Evolutionary conservation across 2,113 vertebrate genomes (phyloP), one percentile per base, ranked within the genome.

Genomic region (Saccopteryx leptura): DNA sequence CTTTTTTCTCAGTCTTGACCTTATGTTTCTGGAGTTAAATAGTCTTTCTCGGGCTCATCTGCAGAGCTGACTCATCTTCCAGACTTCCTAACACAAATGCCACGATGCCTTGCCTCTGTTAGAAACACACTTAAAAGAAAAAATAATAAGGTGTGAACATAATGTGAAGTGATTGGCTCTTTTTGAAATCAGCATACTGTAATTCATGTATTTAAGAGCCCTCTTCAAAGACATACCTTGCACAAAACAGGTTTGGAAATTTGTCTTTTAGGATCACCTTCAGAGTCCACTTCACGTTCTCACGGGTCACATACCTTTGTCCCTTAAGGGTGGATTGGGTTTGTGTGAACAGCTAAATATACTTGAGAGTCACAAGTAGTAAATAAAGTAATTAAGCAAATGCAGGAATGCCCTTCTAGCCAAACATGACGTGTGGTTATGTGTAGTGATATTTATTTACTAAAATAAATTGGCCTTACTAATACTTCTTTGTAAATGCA

Each of bases 401-500:
- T 1, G 4, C 66, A 46, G 13, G 50, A 68, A 89, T 79, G 63
- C 2, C 46, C 23, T 92, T 92, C 52, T 63, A 21, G 69, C 28
- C 58, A 48, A 80, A 88, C 17, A 46, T 39, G 26, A 19, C 23
- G 3, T 19, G 12, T 69, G 23, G 74, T 48, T 78, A 17, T 71
- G 9, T 26, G 56, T 2, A 23, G 39, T 19, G 12, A 88, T 63
- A 56, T 66, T 88, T 93, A 68, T 88, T 94, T 96, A 78, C 28
- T 91, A 56, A 85, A 66, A 63, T 88, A 84, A 94, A 91, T 54
- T 76, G 48, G 13, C 78, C 88, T 31, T 93, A 48, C 72, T 78
- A 56, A 54, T 4, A 75, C 19, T 88, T 54, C 26, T 33, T 68
- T 91, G 71, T 31, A 26, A 85, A 83, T 17, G 76, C 50, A 15